Conservation (phyloP, 2,797 vertebrate species). For the Chelidonichthys spinosus region DNA sequence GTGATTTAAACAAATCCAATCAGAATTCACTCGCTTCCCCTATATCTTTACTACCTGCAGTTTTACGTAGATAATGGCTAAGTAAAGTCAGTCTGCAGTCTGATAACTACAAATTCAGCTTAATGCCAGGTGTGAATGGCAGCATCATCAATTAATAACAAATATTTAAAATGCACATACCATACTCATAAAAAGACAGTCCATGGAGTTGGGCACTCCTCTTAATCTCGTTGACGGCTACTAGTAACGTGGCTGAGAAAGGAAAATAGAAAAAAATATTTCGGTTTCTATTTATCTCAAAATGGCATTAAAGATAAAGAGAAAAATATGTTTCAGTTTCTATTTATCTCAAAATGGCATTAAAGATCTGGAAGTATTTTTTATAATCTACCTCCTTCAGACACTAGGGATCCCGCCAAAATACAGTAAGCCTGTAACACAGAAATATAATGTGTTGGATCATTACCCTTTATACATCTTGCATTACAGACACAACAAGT, state of each 20-base stretch:
- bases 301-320: slow-evolving; percentile 52
- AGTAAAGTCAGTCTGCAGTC: background rate
- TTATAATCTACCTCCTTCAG: slow-evolving; percentile 93
- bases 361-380: background rate
- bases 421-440: slow-evolving; percentile 95
- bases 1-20: background rate
- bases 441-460: background rate
- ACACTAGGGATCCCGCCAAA: slow-evolving; percentile 96
- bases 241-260: slow-evolving; percentile 92
- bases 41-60: background rate
- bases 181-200: slow-evolving; percentile 95
- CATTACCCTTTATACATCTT: background rate
- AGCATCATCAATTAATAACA: background rate
- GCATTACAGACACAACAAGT: background rate
- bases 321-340: slow-evolving; percentile 17
- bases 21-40: background rate
- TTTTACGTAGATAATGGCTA: background rate
- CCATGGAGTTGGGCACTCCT: slow-evolving; percentile 89
- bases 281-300: background rate
- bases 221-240: slow-evolving; percentile 96
- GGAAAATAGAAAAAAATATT: slow-evolving; percentile 55
- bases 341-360: no score
- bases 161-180: slow-evolving; percentile 80
- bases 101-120: background rate
- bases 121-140: background rate